Conservation (phyloP, 2,113 vertebrate species). For the Myotis brandtii region DNA sequence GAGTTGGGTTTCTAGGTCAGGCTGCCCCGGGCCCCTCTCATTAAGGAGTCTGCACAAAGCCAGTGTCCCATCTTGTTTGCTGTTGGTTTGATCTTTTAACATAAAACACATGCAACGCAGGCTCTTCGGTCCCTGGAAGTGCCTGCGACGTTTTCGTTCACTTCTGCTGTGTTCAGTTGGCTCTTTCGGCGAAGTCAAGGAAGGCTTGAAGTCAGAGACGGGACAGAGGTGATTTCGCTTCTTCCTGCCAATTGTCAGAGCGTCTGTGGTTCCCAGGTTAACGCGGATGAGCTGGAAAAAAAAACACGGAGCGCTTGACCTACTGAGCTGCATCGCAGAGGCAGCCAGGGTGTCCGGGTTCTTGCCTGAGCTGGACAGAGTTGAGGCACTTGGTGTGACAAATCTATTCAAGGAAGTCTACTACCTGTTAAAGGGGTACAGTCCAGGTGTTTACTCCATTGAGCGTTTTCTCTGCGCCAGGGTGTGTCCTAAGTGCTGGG, state of each 20-base stretch:
- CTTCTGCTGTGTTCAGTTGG: neutral
- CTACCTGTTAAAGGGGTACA: neutral
- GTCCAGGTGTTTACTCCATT: neutral
- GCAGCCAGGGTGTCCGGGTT: neutral
- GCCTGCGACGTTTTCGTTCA: neutral
- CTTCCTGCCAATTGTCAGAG: neutral
- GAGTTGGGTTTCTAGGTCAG: slow-evolving; percentile 64
- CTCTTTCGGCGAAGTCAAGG: neutral
- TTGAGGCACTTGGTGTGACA: neutral
- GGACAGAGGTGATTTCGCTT: neutral
- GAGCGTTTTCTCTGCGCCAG: neutral
- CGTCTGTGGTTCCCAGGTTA: neutral
- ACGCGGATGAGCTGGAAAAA: neutral
- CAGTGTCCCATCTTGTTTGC: neutral
- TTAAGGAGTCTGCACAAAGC: slow-evolving; percentile 42
- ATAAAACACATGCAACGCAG: neutral
- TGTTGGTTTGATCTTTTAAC: slow-evolving; percentile 50
- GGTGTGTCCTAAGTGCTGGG: neutral
- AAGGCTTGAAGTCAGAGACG: neutral
- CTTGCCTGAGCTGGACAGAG: neutral
- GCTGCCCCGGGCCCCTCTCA: slow-evolving; percentile 39
- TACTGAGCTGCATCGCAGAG: neutral
- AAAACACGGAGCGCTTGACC: neutral
- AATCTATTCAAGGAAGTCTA: neutral
- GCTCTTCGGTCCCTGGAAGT: neutral